phyloP scores from a whole-genome alignment of 2,113 vertebrate species.

The Butastur rufipennis region DNA sequence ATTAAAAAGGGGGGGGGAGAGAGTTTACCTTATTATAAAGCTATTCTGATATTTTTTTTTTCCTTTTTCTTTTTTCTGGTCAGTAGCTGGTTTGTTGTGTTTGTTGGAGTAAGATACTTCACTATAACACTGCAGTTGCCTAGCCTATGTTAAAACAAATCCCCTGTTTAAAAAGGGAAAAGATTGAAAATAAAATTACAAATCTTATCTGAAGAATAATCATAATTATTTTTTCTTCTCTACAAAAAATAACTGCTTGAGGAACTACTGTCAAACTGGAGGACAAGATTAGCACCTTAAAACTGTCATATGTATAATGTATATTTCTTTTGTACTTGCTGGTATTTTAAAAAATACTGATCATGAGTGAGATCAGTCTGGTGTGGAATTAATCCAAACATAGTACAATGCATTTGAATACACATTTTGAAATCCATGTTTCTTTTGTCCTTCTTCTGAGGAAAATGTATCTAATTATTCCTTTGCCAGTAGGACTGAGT shows the following conservation, averaged over 20 bases:
- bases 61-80: not conserved
- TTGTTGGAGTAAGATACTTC: not conserved
- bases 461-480: not conserved
- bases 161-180: not conserved
- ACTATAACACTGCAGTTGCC: not conserved
- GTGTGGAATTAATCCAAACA: not conserved
- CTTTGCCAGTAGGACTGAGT: not conserved
- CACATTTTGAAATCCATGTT: not conserved
- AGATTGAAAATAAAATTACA: not conserved
- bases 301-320: not conserved
- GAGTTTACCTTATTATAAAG: not conserved
- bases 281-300: not conserved
- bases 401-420: not conserved
- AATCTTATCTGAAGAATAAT: not conserved
- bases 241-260: not conserved
- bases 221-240: not conserved
- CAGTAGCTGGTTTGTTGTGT: not conserved
- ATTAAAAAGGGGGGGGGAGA: not conserved
- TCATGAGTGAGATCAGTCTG: not conserved
- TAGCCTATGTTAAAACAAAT: not conserved
- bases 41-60: not conserved
- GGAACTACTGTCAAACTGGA: not conserved
- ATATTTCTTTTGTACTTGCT: not conserved
- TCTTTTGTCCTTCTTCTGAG: not conserved
- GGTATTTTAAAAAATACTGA: not conserved